Evolutionary conservation across 2,888 invertebrate genomes (phyloP), one percentile per base, ranked within the genome.

Genomic region (Dynastes grantii): DNA sequence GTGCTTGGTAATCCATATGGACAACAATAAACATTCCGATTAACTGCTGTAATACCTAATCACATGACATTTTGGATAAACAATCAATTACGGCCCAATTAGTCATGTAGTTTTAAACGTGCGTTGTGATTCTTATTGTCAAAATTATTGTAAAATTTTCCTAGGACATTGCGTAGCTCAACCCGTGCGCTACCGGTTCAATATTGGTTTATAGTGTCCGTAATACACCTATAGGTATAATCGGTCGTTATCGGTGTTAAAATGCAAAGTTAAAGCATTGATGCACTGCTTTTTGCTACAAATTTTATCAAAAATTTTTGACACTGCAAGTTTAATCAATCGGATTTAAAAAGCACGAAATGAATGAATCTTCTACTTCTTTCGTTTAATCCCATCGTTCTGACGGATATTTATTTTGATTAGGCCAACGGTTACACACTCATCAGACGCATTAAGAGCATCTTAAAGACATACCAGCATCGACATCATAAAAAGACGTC

Each of bases 371-470:
- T 6, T 8, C 8, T 45, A 45, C 2, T 45, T 45, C 40, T 8
- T 45, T 45, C 40, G 6, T 45, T 45, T 9, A 16, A 55, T 55
- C 22, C 16, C 22, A 16, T 55, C 55, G 8, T 55, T 8, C 4
- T n/a, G 55, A 5, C 55, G 22, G 8, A 8, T 22, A 55, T 55
- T 55, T 55, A 55, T 55, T 55, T 55, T n/a, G 55, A 55, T 55
- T 55, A 55, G 8, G 16, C 16, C n/a, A 22, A 55, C 55, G 9
- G 16, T 5, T n/a, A 2, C 22, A 55, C 55, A n/a, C 53, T 2
- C 53, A 53, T 53, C 53, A 53, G 53, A n/a, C 53, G 53, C 55
- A 55, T 55, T 55, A 55, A n/a, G 16, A 22, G 55, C 22, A 55
- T 22, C 4, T 22, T 13, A 55, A 55, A 55, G 55, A 8, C 55